A percentile compares a stretch with the other conserved stretches of the same genome.
phyloP scores from a whole-genome alignment of 1,140 invertebrate genomes.

The Camponotus floridanus region DNA sequence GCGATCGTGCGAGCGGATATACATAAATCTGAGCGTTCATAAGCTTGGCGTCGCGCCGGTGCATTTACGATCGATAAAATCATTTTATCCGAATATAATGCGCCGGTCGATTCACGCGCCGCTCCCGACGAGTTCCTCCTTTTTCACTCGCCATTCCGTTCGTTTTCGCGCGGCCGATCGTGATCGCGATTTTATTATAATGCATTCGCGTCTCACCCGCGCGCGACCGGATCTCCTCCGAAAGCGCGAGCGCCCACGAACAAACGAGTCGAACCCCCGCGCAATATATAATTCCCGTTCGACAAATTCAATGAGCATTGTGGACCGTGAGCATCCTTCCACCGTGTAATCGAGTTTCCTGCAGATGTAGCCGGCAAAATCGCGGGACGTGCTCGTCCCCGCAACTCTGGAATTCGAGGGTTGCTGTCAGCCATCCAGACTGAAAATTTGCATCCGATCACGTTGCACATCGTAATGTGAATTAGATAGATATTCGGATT shows the following conservation, averaged over 20 bases:
- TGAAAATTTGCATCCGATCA: constrained; percentile 67
- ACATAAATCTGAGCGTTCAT: constrained; percentile 71
- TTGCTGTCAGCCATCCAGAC: constrained; percentile 38
- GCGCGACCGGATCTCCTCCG: background rate
- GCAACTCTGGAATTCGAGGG: constrained; percentile 47
- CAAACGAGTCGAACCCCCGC: constrained; percentile 35
- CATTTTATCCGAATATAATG: constrained; percentile 78
- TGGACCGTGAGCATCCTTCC: constrained; percentile 72
- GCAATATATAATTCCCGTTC: constrained; percentile 75
- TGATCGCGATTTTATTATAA: constrained; percentile 75
- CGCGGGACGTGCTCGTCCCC: constrained; percentile 37
- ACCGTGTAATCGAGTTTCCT: constrained; percentile 77
- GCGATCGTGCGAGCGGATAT: constrained; percentile 44
- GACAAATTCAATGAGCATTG: constrained; percentile 79
- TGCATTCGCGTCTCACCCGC: constrained; percentile 57
- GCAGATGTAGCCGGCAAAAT: constrained; percentile 61
- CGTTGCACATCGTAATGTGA: background rate
- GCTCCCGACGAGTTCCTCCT: constrained; percentile 47
- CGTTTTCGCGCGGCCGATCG: constrained; percentile 54
- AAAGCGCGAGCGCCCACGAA: constrained; percentile 31
- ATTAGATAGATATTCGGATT: background rate
- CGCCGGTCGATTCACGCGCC: constrained; percentile 64
- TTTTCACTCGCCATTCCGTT: constrained; percentile 36
- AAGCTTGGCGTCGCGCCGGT: constrained; percentile 62
- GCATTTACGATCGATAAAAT: constrained; percentile 78